Evolutionary conservation across 2,797 vertebrate genomes (phyloP).

Genomic region (Nyctibius grandis): DNA sequence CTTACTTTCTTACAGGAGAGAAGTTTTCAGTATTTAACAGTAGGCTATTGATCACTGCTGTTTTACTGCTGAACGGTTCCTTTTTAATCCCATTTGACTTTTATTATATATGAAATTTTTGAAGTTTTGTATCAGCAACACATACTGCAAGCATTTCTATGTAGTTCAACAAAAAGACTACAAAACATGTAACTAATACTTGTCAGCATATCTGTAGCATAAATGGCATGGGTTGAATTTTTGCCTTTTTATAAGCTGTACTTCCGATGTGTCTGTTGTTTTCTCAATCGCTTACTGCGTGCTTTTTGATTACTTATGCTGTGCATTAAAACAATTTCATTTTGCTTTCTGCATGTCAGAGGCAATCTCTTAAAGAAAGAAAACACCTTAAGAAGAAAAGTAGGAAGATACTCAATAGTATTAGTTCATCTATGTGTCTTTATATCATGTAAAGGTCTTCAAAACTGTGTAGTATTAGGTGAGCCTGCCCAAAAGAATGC

Average conservation of each 20-base stretch:
- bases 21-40: not conserved
- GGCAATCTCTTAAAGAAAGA: not conserved
- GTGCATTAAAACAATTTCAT: not conserved
- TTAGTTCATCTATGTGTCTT: not conserved
- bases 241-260: not conserved
- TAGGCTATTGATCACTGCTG: not conserved
- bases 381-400: not conserved
- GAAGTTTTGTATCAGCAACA: not conserved
- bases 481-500: not conserved
- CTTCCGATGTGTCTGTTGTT: not conserved
- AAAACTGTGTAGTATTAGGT: not conserved
- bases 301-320: not conserved
- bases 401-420: not conserved
- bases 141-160: not conserved
- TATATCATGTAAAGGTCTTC: too few species aligned
- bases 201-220: not conserved
- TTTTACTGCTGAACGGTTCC: not conserved
- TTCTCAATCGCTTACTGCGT: not conserved
- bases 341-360: not conserved
- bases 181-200: not conserved
- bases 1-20: not conserved
- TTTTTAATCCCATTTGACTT: not conserved
- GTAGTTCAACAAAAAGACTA: not conserved
- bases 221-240: not conserved
- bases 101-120: not conserved